A percentile compares a stretch with the other conserved stretches of the same genome.
These are phyloP conservation scores for Halictus ligatus DNA, from an alignment of 2,888 invertebrate species.

Conservation along the genomic window DNA sequence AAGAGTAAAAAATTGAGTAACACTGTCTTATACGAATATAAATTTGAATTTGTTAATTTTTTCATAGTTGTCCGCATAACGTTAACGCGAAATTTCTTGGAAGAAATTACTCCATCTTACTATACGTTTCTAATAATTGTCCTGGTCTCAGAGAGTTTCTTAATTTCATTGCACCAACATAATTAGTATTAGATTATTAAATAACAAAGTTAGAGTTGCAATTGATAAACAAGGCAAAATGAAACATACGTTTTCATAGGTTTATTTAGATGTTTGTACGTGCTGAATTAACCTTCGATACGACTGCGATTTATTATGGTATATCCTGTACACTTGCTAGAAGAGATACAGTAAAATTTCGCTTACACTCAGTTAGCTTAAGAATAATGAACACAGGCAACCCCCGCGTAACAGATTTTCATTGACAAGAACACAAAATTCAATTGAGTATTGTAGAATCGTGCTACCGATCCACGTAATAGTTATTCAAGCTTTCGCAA, in stretches of 20 bases:
- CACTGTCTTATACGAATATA: not conserved
- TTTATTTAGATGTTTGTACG: not conserved
- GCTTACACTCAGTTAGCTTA: not conserved
- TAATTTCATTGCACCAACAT: not conserved
- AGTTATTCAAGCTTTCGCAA: not conserved
- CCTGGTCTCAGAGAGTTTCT: not conserved
- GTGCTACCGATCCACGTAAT: not conserved
- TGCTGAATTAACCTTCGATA: conserved; percentile 11
- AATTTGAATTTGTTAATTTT: not conserved
- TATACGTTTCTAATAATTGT: not conserved
- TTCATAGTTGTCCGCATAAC: not conserved
- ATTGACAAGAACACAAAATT: not conserved
- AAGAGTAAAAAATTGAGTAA: not conserved
- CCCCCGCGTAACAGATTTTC: not conserved
- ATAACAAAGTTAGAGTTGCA: not conserved
- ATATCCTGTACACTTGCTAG: conserved; percentile 2
- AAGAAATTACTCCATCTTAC: not conserved
- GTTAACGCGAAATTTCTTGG: not conserved
- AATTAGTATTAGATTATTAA: not conserved
- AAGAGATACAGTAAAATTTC: not conserved
- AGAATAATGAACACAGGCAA: not conserved
- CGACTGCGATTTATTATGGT: not conserved
- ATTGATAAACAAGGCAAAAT: conserved; percentile 7
- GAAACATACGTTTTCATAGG: not conserved
- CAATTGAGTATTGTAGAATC: not conserved